Conservation (phyloP, 2,113 vertebrate species). For the Todiramphus chloris region DNA sequence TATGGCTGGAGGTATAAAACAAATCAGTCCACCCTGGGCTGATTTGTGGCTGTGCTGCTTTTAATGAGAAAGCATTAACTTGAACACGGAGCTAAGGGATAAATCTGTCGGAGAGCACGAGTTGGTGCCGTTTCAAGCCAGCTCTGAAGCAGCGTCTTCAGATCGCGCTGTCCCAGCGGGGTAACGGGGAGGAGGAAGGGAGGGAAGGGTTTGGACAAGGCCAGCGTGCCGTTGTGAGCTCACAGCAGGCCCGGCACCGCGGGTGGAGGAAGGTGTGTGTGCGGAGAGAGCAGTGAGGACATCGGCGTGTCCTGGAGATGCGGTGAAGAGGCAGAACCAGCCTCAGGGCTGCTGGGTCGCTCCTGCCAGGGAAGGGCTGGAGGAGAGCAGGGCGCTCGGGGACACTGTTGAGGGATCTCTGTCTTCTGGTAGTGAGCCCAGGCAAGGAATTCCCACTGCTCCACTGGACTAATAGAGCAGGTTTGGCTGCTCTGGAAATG, state of each 20-base stretch:
- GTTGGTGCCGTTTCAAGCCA: background rate
- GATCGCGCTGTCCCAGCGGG: background rate
- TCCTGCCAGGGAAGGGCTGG: background rate
- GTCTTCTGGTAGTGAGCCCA: background rate
- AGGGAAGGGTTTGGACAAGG: background rate
- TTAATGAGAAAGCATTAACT: constrained; percentile 15
- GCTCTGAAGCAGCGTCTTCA: accelerated
- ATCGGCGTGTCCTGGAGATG: background rate
- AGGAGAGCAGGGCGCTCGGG: background rate
- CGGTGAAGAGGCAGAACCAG: background rate
- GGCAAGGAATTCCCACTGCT: background rate
- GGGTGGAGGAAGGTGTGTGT: background rate
- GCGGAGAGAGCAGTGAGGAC: background rate
- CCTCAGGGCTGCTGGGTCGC: background rate
- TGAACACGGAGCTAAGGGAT: background rate
- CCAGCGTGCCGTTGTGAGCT: background rate
- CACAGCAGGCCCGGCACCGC: background rate
- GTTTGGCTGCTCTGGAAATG: background rate
- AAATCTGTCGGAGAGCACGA: background rate
- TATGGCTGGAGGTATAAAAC: background rate
- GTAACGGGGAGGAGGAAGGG: background rate
- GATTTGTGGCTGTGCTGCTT: background rate
- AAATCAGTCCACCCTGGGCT: background rate
- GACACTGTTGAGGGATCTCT: background rate
- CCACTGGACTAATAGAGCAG: background rate